phyloP scores from a whole-genome alignment of 2,888 invertebrate species.

The Scaptomyza flava region DNA sequence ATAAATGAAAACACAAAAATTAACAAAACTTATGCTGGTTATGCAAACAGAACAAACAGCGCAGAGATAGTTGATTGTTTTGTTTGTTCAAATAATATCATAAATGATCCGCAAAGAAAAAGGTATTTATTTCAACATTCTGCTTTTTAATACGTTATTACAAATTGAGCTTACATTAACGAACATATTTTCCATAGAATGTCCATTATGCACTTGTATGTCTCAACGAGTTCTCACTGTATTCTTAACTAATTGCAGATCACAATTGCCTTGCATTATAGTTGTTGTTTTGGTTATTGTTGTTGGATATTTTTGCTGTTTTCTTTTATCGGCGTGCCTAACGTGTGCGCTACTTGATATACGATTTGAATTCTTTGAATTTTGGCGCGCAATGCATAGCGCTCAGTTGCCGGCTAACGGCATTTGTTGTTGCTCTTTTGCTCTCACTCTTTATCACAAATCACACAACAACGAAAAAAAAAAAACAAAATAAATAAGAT shows the following conservation, averaged over 20 bases:
- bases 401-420: conserved; percentile 45
- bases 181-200: no score
- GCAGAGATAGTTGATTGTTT: no score
- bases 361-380: conserved; percentile 49
- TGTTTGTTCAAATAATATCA: no score
- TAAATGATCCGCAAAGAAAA: no score
- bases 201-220: conserved; percentile 1
- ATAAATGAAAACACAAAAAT: no score
- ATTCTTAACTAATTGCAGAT: conserved; percentile 28
- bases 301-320: conserved; percentile 21
- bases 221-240: conserved; percentile 29
- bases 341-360: conserved; percentile 39
- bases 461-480: conserved; percentile 16
- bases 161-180: no score
- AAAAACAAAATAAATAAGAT: conserved; percentile 12
- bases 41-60: no score
- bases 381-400: conserved; percentile 60
- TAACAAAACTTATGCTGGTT: no score
- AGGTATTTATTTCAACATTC: no score
- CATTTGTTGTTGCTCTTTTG: conserved; percentile 24
- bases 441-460: conserved; percentile 8
- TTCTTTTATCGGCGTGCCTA: conserved; percentile 30
- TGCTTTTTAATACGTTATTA: no score
- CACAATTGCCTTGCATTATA: conserved; percentile 25
- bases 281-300: conserved; percentile 24